Conservation (phyloP, 2,113 vertebrate species). For the Suricata suricatta region DNA sequence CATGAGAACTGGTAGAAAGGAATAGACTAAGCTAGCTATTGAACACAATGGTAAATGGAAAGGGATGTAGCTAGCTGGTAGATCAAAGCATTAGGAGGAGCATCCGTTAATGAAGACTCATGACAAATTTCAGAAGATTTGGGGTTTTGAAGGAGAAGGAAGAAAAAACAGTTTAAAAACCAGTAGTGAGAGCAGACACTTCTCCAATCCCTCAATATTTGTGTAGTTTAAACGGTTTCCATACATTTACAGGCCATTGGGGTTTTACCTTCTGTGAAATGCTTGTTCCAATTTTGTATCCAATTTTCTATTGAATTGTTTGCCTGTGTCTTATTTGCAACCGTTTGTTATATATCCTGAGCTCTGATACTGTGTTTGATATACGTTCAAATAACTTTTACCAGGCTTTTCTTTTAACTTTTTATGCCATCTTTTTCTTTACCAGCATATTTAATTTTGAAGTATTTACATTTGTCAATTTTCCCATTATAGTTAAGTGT, state of each 20-base stretch:
- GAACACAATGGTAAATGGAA: not conserved
- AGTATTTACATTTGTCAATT: not conserved
- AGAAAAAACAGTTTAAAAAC: not conserved
- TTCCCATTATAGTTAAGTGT: not conserved
- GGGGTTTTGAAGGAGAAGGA: not conserved
- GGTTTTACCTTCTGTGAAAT: not conserved
- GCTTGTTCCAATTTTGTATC: not conserved
- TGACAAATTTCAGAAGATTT: not conserved
- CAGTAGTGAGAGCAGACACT: not conserved
- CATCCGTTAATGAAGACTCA: not conserved
- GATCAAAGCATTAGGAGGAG: not conserved
- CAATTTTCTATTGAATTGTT: not conserved
- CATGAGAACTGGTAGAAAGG: not conserved
- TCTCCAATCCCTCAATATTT: not conserved
- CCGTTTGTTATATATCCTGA: not conserved
- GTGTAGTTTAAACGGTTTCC: not conserved
- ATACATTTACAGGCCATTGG: not conserved
- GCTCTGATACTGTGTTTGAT: not conserved
- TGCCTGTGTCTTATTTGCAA: not conserved
- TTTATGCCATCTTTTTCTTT: not conserved
- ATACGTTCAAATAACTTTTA: not conserved
- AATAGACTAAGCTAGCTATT: not conserved
- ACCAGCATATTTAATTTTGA: conserved; percentile 4
- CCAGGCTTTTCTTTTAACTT: not conserved
- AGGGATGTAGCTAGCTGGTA: not conserved